Conservation (phyloP, 2,797 vertebrate genomes). For the Platyrinchus mystaceus region DNA sequence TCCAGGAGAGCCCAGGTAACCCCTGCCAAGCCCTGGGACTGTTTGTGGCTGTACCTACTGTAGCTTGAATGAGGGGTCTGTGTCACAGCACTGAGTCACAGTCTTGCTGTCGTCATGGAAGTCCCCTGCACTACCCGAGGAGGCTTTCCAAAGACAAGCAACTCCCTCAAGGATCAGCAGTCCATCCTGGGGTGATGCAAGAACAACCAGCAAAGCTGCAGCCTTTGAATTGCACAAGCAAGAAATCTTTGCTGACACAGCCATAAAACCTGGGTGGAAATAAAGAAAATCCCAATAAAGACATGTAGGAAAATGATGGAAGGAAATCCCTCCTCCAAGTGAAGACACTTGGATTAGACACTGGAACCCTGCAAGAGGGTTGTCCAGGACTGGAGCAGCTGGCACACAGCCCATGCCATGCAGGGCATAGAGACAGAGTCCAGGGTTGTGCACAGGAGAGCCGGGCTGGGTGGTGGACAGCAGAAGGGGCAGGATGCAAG, state of each 20-base stretch:
- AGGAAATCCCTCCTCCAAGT: background rate
- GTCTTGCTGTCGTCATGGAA: background rate
- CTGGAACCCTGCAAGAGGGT: background rate
- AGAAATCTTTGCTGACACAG: background rate
- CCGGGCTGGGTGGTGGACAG: background rate
- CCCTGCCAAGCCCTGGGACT: background rate
- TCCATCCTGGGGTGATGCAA: background rate
- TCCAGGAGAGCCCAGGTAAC: background rate
- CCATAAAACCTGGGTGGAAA: background rate
- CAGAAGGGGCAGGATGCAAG: slow-evolving; percentile 33
- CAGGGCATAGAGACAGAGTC: background rate
- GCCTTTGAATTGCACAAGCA: background rate
- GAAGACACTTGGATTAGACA: background rate
- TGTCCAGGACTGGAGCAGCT: background rate
- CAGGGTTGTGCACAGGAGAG: background rate
- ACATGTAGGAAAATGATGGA: background rate
- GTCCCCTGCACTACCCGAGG: background rate
- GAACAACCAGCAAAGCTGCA: background rate
- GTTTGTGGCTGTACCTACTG: background rate
- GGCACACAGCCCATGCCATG: rapidly evolving
- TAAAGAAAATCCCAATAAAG: background rate
- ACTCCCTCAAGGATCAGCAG: background rate
- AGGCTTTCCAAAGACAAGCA: background rate
- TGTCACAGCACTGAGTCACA: background rate
- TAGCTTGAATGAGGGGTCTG: background rate